Evolutionary conservation across 1,140 invertebrate species (phyloP), one percentile per base, ranked within the genome.

Genomic region (Palaemon carinicauda): DNA sequence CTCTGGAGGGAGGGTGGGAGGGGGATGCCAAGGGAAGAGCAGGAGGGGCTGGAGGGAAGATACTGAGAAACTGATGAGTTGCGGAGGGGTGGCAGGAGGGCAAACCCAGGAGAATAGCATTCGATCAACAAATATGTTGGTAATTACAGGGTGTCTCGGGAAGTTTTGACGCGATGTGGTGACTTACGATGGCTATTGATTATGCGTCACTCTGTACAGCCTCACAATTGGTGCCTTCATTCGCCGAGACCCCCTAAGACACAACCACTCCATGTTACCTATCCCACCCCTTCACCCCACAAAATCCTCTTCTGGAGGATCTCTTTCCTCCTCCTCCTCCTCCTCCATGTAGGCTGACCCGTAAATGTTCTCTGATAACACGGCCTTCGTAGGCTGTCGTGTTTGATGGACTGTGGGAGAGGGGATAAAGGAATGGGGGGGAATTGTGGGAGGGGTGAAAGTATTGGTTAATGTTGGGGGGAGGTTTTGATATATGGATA

Each of bases 351-450:
- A 41, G 41, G 41, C 41, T 41, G 41, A 41, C 73, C 82, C 82
- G 52, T 84, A 84, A 84, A 84, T 84, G 82, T 84, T 84, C 82
- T 65, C 71, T 84, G 82, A 84, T 84, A 84, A 84, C 82, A 84
- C 77, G 77, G 82, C 82, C 50, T 84, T 65, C 73, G 82, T 84
- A 84, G 82, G 82, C 82, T 84, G 82, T 84, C 82, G 77, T 73
- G 51, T 54, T 73, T 84, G 82, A 84, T 77, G 77, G 75, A 84
- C 82, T 84, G 82, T 74, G 73, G 80, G 53, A 50, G 24, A 53
- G 29, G 15, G 21, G 51, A 12, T 19, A 52, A 51, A 24, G 14
- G 80, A 27, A 10, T 7, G 50, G 24, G 71, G 29, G 27, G 65
- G 52, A 3, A 1, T 41, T 5, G 41, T 5, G 41, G 41, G 1